A percentile compares a stretch with the other conserved stretches of the same genome.
Conservation (phyloP, 1,140 invertebrate species). For the Ceratoteleas bidentatus region DNA sequence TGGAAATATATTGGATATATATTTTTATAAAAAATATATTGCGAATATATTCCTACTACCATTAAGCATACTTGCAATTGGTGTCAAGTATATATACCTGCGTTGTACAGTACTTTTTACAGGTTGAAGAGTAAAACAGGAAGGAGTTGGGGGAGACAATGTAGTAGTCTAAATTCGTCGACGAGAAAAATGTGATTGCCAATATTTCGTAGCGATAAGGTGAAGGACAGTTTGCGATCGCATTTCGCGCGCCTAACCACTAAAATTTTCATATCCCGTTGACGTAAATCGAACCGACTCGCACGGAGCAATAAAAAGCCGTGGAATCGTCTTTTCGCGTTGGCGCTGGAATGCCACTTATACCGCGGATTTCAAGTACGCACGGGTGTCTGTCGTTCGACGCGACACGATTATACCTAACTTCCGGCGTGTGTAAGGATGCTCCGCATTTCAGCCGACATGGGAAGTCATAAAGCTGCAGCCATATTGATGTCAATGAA, state of each 20-base stretch:
- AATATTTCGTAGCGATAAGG: too few species aligned
- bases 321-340: slow-evolving; percentile 33
- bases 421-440: slow-evolving; percentile 39
- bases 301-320: slow-evolving; percentile 16
- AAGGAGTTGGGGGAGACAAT: too few species aligned
- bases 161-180: too few species aligned
- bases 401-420: slow-evolving; percentile 35
- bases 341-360: slow-evolving; percentile 30
- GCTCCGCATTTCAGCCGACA: slow-evolving; percentile 43
- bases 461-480: slow-evolving; percentile 44
- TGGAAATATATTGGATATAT: too few species aligned
- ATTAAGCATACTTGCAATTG: too few species aligned
- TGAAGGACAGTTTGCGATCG: background rate
- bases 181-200: too few species aligned
- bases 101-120: too few species aligned
- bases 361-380: slow-evolving; percentile 34
- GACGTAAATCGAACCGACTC: slow-evolving; percentile 17
- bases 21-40: too few species aligned
- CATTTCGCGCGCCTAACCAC: slow-evolving; percentile 7
- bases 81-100: too few species aligned
- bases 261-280: slow-evolving; percentile 15
- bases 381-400: slow-evolving; percentile 16
- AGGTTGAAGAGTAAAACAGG: too few species aligned
- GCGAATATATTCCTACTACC: too few species aligned
- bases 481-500: slow-evolving; percentile 40